These are phyloP conservation scores for Mungos mungo DNA, from an alignment of 2,113 vertebrate species.

Conservation along the genomic window DNA sequence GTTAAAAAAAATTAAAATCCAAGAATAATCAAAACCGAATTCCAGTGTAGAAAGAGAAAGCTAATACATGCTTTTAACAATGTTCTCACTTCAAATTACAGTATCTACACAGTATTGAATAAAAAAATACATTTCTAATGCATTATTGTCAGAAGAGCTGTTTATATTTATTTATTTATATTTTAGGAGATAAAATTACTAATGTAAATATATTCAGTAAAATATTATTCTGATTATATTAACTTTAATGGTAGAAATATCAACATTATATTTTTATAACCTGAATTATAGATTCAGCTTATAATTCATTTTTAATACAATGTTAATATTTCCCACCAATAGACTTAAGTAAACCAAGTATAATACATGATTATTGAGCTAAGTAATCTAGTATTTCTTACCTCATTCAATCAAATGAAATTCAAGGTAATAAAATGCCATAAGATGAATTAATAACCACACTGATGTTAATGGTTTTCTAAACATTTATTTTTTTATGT, in stretches of 20 bases:
- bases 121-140: background rate
- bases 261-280: background rate
- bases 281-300: background rate
- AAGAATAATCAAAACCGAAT: background rate
- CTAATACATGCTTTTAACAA: background rate
- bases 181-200: background rate
- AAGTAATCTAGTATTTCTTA: background rate
- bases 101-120: background rate
- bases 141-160: background rate
- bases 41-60: background rate
- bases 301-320: background rate
- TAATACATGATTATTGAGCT: background rate
- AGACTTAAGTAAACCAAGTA: background rate
- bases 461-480: background rate
- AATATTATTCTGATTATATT: background rate
- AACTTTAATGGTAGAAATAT: background rate
- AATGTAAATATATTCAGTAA: background rate
- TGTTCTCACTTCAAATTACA: conserved; percentile 31
- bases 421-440: background rate
- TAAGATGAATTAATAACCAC: background rate
- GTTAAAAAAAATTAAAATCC: background rate
- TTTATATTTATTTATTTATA: conserved; percentile 1
- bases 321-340: background rate
- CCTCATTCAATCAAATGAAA: background rate
- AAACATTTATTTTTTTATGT: background rate